Percentiles rank a stretch among this genome's conserved stretches.
Evolutionary conservation across 2,797 vertebrate genomes (phyloP).

Genomic region (Halcyon badia): DNA sequence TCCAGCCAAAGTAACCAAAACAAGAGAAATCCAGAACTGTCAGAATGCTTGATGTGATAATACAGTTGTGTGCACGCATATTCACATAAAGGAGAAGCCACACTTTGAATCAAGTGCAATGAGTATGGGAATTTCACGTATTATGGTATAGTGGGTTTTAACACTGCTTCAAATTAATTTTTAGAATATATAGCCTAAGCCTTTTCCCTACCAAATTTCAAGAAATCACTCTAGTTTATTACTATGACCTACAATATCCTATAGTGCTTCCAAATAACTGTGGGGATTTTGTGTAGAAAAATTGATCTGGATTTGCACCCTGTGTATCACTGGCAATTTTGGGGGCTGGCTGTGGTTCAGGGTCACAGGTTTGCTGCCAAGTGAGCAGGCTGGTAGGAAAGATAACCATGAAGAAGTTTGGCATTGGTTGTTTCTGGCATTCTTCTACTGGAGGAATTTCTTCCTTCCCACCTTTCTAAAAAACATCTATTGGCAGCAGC

Average conservation of each 20-base stretch:
- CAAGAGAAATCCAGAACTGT: background rate
- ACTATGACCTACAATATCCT: rapidly evolving
- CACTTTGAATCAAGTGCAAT: background rate
- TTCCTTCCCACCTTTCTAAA: background rate
- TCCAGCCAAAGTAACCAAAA: rapidly evolving
- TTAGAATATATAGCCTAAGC: background rate
- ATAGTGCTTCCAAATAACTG: background rate
- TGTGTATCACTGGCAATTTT: rapidly evolving
- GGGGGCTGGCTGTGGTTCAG: background rate
- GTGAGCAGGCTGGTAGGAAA: no score
- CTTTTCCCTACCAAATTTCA: background rate
- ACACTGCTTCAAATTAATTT: background rate
- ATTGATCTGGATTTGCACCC: background rate
- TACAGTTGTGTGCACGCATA: background rate
- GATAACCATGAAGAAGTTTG: background rate
- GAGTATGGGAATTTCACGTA: background rate
- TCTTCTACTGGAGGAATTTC: background rate
- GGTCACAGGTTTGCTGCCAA: background rate
- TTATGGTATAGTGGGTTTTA: background rate
- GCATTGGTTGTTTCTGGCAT: rapidly evolving
- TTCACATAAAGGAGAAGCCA: background rate
- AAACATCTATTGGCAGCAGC: background rate
- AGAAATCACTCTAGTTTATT: background rate
- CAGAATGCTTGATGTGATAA: background rate
- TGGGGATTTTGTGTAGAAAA: background rate